phyloP scores from a whole-genome alignment of 2,113 vertebrate species.

The Chloropsis hardwickii region DNA sequence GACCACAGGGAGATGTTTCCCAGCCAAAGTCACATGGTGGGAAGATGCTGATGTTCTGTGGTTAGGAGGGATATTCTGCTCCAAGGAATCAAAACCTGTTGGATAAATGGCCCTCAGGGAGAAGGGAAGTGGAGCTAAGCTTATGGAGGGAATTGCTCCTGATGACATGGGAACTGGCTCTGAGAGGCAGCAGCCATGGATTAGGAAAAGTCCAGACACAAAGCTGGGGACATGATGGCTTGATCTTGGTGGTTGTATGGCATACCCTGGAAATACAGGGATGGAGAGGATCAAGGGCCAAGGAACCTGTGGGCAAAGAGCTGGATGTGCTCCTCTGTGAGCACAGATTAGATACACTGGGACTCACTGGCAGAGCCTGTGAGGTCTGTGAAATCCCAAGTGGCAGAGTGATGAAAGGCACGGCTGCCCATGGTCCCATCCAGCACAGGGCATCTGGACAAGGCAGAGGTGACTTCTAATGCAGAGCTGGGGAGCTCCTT shows the following conservation, averaged over 20 bases:
- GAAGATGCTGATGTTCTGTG: rapidly evolving
- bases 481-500: neutral
- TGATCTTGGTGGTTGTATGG: neutral
- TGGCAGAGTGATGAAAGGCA: neutral
- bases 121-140: neutral
- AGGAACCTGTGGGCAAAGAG: neutral
- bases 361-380: neutral
- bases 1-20: neutral
- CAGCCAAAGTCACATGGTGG: neutral
- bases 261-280: neutral
- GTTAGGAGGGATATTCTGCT: neutral
- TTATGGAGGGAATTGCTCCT: neutral
- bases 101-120: neutral
- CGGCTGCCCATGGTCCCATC: neutral
- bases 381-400: neutral
- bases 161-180: neutral
- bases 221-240: neutral
- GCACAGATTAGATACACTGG: neutral
- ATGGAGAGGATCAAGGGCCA: neutral
- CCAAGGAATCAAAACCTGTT: neutral
- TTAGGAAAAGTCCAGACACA: neutral
- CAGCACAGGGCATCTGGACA: neutral
- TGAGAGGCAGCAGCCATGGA: neutral
- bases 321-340: neutral
- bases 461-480: neutral